Evolutionary conservation across 2,113 vertebrate genomes (phyloP).

Genomic region (Chunga burmeisteri): DNA sequence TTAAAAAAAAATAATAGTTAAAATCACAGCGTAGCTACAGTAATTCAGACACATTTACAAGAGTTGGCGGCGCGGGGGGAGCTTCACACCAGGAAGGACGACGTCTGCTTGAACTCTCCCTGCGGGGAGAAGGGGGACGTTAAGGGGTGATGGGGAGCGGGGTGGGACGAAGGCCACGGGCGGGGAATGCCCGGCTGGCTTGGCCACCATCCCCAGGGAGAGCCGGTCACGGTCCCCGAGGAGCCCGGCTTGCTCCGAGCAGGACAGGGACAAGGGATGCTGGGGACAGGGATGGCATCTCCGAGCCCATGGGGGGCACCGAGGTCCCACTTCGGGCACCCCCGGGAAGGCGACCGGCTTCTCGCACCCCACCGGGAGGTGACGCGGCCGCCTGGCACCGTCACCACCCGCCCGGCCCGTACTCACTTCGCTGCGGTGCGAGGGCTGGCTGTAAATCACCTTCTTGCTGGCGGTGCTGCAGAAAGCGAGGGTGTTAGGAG

Average conservation of each 20-base stretch:
- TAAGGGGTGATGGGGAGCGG: no score
- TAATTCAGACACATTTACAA: background rate
- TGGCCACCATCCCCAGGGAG: background rate
- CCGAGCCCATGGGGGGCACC: background rate
- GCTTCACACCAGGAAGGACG: constrained; percentile 75
- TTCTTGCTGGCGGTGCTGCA: constrained; percentile 56
- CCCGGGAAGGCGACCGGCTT: no score
- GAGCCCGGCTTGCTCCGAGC: background rate
- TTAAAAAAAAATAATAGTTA: background rate
- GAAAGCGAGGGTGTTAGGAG: background rate
- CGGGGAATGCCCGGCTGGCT: background rate
- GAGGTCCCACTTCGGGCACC: background rate
- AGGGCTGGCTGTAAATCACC: constrained; percentile 77
- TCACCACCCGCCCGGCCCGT: background rate
- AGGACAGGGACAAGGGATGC: background rate
- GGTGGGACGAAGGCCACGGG: background rate
- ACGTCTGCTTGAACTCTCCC: constrained; percentile 77
- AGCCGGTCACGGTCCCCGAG: background rate
- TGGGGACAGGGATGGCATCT: background rate
- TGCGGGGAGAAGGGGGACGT: background rate
- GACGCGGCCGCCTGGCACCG: background rate
- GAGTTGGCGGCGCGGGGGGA: rapidly evolving
- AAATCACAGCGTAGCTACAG: background rate
- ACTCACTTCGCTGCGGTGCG: constrained; percentile 69
- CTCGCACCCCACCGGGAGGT: background rate